Evolutionary conservation across 2,888 invertebrate species (phyloP).

Genomic region (Poecilobothrus nobilitatus): DNA sequence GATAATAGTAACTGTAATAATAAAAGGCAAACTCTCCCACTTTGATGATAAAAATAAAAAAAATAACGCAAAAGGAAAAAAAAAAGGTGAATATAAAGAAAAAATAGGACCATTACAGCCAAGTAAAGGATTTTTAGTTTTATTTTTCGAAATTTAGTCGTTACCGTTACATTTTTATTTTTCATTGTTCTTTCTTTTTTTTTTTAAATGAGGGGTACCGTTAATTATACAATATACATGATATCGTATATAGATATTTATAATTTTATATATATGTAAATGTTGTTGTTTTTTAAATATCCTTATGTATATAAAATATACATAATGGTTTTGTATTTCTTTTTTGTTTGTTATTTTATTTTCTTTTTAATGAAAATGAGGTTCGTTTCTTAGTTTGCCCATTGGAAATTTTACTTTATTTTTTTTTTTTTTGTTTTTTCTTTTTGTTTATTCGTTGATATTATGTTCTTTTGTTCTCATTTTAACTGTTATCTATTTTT

Average conservation of each 20-base stretch:
- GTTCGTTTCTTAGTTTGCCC: too few species aligned
- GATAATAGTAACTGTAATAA: conserved; percentile 15
- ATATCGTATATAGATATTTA: not conserved
- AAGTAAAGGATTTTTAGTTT: not conserved
- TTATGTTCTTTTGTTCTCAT: too few species aligned
- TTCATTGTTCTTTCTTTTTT: not conserved
- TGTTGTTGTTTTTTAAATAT: not conserved
- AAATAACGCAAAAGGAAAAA: conserved; percentile 7
- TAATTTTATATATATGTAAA: not conserved
- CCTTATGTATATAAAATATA: too few species aligned
- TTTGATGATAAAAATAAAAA: conserved; percentile 14
- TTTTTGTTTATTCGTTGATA: too few species aligned
- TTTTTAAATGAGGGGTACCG: conserved; percentile 16
- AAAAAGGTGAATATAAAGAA: conserved; percentile 13
- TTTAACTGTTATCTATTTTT: too few species aligned
- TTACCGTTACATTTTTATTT: not conserved
- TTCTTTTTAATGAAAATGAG: too few species aligned
- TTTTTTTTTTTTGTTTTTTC: too few species aligned
- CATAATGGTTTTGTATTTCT: too few species aligned
- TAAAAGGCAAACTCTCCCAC: conserved; percentile 17
- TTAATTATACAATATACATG: not conserved
- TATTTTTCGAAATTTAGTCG: not conserved
- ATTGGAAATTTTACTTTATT: too few species aligned
- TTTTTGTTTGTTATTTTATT: too few species aligned
- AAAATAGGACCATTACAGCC: conserved; percentile 13